Evolutionary conservation across 2,888 invertebrate genomes (phyloP).

Genomic region (Lasioglossum marginatum): DNA sequence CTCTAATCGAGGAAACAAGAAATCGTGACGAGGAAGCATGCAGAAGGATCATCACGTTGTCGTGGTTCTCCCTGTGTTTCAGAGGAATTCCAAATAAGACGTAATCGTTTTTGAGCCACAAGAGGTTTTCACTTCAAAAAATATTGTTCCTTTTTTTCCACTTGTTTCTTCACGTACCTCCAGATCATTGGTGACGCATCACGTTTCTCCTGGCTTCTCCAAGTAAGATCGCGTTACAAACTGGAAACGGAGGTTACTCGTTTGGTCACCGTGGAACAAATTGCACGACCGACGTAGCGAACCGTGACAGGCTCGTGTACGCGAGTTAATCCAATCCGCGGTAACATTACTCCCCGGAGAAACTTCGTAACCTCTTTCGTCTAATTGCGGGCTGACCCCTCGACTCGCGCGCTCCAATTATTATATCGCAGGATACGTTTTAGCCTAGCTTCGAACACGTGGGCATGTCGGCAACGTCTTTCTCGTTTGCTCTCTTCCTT

Average conservation of each 20-base stretch:
- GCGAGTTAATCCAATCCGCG: constrained; percentile 55
- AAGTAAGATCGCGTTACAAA: background rate
- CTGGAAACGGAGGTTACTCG: constrained; percentile 1
- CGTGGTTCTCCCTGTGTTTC: background rate
- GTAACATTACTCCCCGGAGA: constrained; percentile 51
- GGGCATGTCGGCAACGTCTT: background rate
- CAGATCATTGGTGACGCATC: background rate
- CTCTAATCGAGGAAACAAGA: background rate
- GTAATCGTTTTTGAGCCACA: background rate
- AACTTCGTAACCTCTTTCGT: constrained; percentile 41
- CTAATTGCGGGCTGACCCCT: constrained; percentile 51
- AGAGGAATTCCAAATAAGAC: background rate
- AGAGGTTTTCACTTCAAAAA: too few species aligned
- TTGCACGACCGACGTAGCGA: constrained; percentile 43
- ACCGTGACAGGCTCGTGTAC: constrained; percentile 28
- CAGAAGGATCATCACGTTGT: background rate
- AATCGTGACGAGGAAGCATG: background rate
- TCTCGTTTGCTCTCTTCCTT: too few species aligned
- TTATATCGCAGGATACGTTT: background rate
- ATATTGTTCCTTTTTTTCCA: too few species aligned
- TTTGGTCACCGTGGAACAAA: constrained; percentile 31
- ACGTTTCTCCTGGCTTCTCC: background rate
- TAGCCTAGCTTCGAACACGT: background rate
- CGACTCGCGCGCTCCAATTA: constrained; percentile 6
- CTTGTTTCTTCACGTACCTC: too few species aligned